phyloP scores from a whole-genome alignment of 2,888 invertebrate species.

The Abrostola triplasia region DNA sequence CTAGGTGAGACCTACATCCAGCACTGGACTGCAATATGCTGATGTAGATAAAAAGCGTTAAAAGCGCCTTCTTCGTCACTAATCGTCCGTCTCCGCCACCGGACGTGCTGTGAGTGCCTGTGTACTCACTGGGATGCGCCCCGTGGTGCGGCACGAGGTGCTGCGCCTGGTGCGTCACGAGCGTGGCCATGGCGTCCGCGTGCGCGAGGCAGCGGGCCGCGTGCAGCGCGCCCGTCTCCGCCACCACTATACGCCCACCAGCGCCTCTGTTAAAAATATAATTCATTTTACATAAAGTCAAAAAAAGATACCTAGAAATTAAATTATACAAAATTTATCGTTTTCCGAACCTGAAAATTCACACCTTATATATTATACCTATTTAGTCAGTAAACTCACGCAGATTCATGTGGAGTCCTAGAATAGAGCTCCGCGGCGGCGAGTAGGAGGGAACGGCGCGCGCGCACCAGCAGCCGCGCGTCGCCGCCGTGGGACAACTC shows the following conservation, averaged over 20 bases:
- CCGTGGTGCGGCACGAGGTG: slow-evolving; percentile 85
- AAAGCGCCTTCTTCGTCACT: too few species aligned
- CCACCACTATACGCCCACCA: slow-evolving; percentile 65
- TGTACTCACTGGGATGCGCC: slow-evolving; percentile 80
- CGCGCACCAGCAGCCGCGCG: slow-evolving; percentile 80
- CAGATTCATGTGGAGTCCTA: slow-evolving; percentile 71
- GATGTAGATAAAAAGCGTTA: too few species aligned
- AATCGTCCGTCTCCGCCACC: too few species aligned
- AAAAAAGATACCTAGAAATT: too few species aligned
- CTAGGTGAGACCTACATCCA: too few species aligned
- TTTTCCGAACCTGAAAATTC: too few species aligned
- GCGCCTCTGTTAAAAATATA: slow-evolving; percentile 23
- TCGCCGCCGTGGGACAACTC: slow-evolving; percentile 79
- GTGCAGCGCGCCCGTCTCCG: slow-evolving; percentile 84
- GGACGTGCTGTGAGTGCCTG: neutral
- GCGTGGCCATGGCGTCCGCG: slow-evolving; percentile 88
- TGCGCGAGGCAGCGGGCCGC: slow-evolving; percentile 87
- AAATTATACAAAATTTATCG: too few species aligned
- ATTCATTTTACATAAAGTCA: too few species aligned
- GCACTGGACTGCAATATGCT: too few species aligned
- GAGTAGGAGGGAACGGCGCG: slow-evolving; percentile 79
- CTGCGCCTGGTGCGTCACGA: slow-evolving; percentile 87
- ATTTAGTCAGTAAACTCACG: slow-evolving; percentile 47
- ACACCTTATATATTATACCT: too few species aligned
- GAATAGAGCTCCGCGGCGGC: slow-evolving; percentile 85